Evolutionary conservation across 2,888 invertebrate genomes (phyloP), one percentile per base, ranked within the genome.

Genomic region (Rhodophaea formosa): DNA sequence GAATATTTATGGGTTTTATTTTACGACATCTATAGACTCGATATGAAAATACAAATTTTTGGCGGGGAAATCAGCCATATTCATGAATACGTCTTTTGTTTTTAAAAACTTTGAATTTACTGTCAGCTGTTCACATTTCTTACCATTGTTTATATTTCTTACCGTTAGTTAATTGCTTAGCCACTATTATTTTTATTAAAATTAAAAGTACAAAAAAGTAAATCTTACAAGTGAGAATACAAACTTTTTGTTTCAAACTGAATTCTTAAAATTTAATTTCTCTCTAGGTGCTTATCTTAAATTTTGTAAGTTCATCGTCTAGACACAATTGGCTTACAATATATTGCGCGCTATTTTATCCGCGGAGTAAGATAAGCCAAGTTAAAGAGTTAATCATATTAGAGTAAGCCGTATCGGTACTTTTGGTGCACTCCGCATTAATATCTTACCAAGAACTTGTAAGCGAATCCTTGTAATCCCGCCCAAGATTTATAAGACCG

Each of bases 381-480:
- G 43, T 51, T 59, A 46, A 51, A 71, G 71, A 71, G 69, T 74
- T 69, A 69, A 69, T 74, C 73, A 71, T 75, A 70, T 66, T 69
- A 70, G 73, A 77, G 68, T 77, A 76, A 63, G 68, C 64, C 74
- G 66, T 72, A 76, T 75, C 66, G 69, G 71, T 78, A 77, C 71
- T 80, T 79, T 79, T 70, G 72, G 75, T 74, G 77, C 77, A 77
- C 71, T 73, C 74, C 72, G 77, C 77, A 79, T 79, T 80, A 82
- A 82, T 79, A 80, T 77, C 79, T 77, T 75, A 79, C 75, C 75
- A 80, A 80, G 81, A 82, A 84, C 81, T 82, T 82, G 81, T 81
- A 76, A 84, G 79, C 72, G 77, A 77, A 83, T 81, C 77, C 75
- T 64, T 74, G 75, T 86, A 86, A 87, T 86, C 84, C 82, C 70